Evolutionary conservation across 1,140 invertebrate genomes (phyloP), one percentile per base, ranked within the genome.

Genomic region (Danaus plexippus): DNA sequence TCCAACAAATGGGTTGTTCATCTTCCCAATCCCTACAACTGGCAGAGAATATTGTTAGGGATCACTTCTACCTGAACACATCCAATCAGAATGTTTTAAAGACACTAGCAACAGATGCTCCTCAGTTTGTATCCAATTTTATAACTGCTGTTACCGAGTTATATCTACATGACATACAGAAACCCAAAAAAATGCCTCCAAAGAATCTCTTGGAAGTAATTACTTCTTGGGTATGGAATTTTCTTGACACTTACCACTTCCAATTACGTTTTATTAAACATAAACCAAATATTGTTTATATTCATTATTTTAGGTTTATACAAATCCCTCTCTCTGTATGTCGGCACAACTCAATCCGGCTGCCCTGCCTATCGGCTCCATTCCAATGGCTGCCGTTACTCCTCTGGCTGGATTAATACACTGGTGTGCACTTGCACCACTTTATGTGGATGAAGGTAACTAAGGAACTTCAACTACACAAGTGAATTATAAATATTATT

Each of bases 1-100:
- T 95, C 80, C 94, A 95, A 79, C 94, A 95, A 73, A 88, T 94
- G 55, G 92, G 93, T 9, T 94, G 93, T 52, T 93, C 92, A n/a
- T 94, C 93, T 0, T 15, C 82, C 0, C 89, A 91, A 32, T 92
- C 92, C 47, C 85, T 94, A 6, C 91, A 91, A 73, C 85, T 95
- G 7, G 93, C 92, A 1, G 90, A 92, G 61, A 92, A 91, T 60
- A 82, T 96, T 42, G 90, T 95, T n/a, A 89, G 91, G 57, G 94
- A 96, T 75, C 94, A 94, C 71, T 93, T 95, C 67, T 89, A 91
- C 43, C 87, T 94, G 51, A 89, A 92, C 43, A 91, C 92, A 8
- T 90, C 89, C 58, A 90, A 91, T 15, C 89, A 91, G 7, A 85
- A 88, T n/a, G 88, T 89, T 57, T 77, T 95, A 4, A 90, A 91